Base-by-base conservation (phyloP, 2,888 invertebrate species). In the Neoitamus cyanurus region DNA sequence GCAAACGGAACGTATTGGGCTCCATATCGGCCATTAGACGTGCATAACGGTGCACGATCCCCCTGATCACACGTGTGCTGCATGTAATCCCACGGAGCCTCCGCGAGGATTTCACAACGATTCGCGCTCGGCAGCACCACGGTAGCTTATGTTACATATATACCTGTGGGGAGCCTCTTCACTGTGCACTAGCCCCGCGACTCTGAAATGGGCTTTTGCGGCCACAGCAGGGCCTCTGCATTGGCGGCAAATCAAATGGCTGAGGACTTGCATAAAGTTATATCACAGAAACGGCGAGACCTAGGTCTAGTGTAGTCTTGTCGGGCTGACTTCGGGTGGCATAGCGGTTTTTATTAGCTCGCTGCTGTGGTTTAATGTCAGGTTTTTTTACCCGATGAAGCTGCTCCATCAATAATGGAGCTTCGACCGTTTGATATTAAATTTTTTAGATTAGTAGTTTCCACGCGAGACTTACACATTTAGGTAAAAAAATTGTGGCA, bases 21-120 rank as follows among this genome's bases (percentile, higher is more conserved):
- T 11, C 69, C 69, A 82, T 82, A 69, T 28, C 68, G 20, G 31
- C 68, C 58, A 37, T 82, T 82, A 82, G 82, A 82, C 82, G 69
- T 82, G 82, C 34, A n/a, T 36, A 68, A 15, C 13, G n/a, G 69
- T 37, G 82, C 82, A 82, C 82, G 82, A 82, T 77, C 46, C 7
- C 36, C n/a, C 6, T 28, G 37, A 25, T 20, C 37, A 82, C 82
- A 82, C 82, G 82, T 82, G 82, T 42, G 20, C 36, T 69, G 82
- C 69, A 82, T 82, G 31, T 69, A 82, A 82, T 69, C 34, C 28
- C 25, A 13, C 6, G 75, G 58, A 15, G 34, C 31, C 70, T 15
- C 34, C 34, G 36, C 20, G 7, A 69, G 15, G 25, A 80, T 82
- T 82, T 82, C 82, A 82, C 82, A 82, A 82, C 68, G 20, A 28